These are phyloP conservation scores for Acanthurus tractus DNA, from an alignment of 2,797 vertebrate species.

Conservation along the genomic window DNA sequence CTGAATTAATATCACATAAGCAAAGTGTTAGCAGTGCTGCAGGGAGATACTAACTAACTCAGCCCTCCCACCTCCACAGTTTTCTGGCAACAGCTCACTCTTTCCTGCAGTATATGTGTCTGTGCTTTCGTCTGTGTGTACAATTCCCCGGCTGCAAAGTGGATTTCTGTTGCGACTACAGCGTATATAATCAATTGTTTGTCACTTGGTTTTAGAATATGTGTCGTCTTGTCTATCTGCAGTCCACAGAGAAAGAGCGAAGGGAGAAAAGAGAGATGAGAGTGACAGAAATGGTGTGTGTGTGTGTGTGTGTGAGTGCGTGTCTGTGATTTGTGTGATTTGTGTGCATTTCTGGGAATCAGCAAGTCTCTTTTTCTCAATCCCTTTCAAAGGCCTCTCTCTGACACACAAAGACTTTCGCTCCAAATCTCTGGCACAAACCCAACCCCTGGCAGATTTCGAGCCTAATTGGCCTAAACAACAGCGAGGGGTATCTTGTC, in stretches of 20 bases:
- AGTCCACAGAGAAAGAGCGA: slow-evolving; percentile 43
- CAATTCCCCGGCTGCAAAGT: slow-evolving; percentile 41
- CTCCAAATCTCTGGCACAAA: slow-evolving; percentile 70
- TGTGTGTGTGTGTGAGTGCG: background rate
- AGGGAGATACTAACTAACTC: slow-evolving; percentile 30
- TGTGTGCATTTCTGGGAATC: slow-evolving; percentile 50
- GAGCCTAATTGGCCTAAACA: slow-evolving; percentile 78
- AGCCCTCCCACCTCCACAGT: slow-evolving; percentile 37
- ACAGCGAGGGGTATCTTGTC: slow-evolving; percentile 70
- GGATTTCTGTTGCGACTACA: slow-evolving; percentile 51
- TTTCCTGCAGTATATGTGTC: slow-evolving; percentile 21
- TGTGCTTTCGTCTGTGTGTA: slow-evolving; percentile 14
- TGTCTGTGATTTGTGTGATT: slow-evolving; percentile 15
- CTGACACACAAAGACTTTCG: slow-evolving; percentile 66
- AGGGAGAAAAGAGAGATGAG: slow-evolving; percentile 44
- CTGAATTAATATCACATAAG: slow-evolving; percentile 59
- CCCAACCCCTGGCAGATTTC: slow-evolving; percentile 70
- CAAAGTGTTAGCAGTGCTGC: slow-evolving; percentile 42
- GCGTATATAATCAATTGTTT: slow-evolving; percentile 67
- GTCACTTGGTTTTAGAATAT: slow-evolving; percentile 58
- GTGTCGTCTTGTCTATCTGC: slow-evolving; percentile 59
- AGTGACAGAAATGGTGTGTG: slow-evolving; percentile 51
- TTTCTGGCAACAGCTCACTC: slow-evolving; percentile 47
- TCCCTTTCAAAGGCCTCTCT: slow-evolving; percentile 59
- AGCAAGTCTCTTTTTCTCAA: slow-evolving; percentile 33